Percentiles rank a stretch among this genome's conserved stretches.
Conservation (phyloP, 2,797 vertebrate genomes). For the Girardinus metallicus region DNA sequence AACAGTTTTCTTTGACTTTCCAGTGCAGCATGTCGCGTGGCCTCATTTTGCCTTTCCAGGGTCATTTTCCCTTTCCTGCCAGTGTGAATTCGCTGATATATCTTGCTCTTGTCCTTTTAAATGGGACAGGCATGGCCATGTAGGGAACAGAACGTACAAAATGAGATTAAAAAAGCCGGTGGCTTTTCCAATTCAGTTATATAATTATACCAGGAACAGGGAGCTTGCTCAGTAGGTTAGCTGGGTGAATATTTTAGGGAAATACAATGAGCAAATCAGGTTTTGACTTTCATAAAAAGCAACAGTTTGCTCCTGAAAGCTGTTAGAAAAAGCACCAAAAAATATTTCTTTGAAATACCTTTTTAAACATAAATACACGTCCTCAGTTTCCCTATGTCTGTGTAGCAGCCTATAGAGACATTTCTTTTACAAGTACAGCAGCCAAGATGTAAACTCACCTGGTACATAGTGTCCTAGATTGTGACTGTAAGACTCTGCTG, state of each 20-base stretch:
- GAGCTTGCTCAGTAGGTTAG: background rate
- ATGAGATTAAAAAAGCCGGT: constrained; percentile 7
- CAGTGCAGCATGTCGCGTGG: constrained; percentile 44
- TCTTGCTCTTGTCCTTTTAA: constrained; percentile 46
- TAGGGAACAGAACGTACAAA: constrained; percentile 35
- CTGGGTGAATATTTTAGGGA: background rate
- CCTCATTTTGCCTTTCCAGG: constrained; percentile 46
- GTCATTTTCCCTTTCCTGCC: constrained; percentile 41
- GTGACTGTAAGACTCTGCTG: background rate
- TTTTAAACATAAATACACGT: background rate
- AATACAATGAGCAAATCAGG: background rate
- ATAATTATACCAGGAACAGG: background rate
- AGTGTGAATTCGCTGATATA: constrained; percentile 52
- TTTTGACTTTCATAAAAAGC: background rate
- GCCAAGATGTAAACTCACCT: constrained; percentile 19
- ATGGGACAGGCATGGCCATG: constrained; percentile 41
- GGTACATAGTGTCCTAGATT: constrained; percentile 34
- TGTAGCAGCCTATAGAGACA: background rate
- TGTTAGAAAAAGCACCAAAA: background rate
- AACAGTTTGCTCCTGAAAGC: background rate
- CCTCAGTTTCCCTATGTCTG: background rate
- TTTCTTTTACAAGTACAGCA: constrained; percentile 8
- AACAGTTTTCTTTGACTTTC: constrained; percentile 33
- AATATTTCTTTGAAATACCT: background rate
- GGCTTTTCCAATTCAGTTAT: background rate